A percentile compares a stretch with the other conserved stretches of the same genome.
Evolutionary conservation across 2,888 invertebrate genomes (phyloP).

Genomic region (Tetheella fluctuosa): DNA sequence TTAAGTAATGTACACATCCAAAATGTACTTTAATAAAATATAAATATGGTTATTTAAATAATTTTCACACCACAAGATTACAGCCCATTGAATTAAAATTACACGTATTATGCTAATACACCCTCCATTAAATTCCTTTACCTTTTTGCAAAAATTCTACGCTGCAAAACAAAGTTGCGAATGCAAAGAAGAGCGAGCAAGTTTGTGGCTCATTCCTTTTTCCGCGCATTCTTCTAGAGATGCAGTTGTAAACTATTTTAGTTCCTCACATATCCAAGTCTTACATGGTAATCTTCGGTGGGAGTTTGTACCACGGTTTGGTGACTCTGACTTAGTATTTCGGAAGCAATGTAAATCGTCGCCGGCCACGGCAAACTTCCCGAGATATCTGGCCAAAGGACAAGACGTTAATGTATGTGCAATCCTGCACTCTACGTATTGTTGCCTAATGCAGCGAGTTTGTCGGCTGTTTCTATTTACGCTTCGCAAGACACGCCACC

Average conservation of each 20-base stretch:
- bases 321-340: constrained; percentile 69
- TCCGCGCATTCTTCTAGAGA: constrained; percentile 41
- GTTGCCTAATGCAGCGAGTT: constrained; percentile 76
- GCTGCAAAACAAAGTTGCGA: constrained; percentile 8
- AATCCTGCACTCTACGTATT: constrained; percentile 78
- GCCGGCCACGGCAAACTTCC: constrained; percentile 70
- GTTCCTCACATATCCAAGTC: constrained; percentile 26
- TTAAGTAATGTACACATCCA: too few species aligned
- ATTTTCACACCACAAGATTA: background rate
- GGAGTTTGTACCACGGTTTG: constrained; percentile 57
- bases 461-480: constrained; percentile 71
- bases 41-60: too few species aligned
- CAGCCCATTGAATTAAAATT: background rate
- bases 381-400: constrained; percentile 80
- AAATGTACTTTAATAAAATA: too few species aligned
- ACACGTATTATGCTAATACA: background rate
- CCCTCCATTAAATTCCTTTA: background rate
- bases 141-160: background rate
- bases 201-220: constrained; percentile 24
- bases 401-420: constrained; percentile 82
- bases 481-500: constrained; percentile 54
- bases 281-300: constrained; percentile 23
- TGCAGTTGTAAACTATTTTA: constrained; percentile 12
- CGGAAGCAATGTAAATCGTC: constrained; percentile 82
- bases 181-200: constrained; percentile 10